Evolutionary conservation across 1,140 invertebrate genomes (phyloP).

Genomic region (Coptotermes formosanus): DNA sequence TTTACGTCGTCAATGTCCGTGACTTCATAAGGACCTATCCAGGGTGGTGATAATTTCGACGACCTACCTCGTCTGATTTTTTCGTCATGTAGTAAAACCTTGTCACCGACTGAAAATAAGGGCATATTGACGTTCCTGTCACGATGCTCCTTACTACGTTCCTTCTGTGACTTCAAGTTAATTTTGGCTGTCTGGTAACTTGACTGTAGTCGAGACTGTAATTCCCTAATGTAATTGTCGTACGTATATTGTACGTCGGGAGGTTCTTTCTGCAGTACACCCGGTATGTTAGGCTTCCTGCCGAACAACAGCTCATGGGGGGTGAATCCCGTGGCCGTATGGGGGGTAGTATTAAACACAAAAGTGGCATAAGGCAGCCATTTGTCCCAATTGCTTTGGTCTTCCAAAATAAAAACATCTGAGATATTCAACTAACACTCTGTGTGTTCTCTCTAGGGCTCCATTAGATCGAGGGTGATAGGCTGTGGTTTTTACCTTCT

Average conservation of each 20-base stretch:
- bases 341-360: conserved; percentile 31
- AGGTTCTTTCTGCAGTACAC: conserved; percentile 15
- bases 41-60: not conserved
- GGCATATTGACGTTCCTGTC: conserved; percentile 9
- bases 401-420: conserved; percentile 40
- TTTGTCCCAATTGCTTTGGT: conserved; percentile 42
- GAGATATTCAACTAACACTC: conserved; percentile 42
- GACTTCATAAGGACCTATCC: conserved; percentile 27
- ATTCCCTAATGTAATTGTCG: not conserved
- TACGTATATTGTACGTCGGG: not conserved
- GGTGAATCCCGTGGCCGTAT: conserved; percentile 18
- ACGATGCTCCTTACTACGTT: conserved; percentile 18
- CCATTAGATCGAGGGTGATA: conserved; percentile 45
- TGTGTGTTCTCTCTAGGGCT: conserved; percentile 43
- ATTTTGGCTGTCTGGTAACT: not conserved
- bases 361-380: conserved; percentile 31
- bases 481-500: conserved; percentile 40
- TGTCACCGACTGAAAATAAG: not conserved
- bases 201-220: no score
- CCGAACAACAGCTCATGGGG: conserved; percentile 29
- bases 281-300: conserved; percentile 24
- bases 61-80: not conserved
- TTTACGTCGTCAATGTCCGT: not conserved
- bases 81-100: not conserved
- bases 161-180: conserved; percentile 8